These are phyloP conservation scores for Epirrita christyi DNA, from an alignment of 2,888 invertebrate genomes.

Conservation along the genomic window DNA sequence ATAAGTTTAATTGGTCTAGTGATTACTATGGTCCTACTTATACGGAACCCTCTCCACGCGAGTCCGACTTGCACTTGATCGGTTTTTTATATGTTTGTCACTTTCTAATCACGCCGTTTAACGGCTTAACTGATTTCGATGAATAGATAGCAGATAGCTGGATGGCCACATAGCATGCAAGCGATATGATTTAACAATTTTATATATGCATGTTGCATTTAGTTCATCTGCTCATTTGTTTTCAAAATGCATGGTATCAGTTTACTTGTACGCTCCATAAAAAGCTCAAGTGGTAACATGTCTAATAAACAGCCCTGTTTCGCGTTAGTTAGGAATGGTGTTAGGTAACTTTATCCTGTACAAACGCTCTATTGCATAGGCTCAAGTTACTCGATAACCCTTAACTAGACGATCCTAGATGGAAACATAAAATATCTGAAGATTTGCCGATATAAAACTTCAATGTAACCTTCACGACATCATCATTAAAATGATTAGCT, in stretches of 20 bases:
- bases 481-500: conserved; percentile 55
- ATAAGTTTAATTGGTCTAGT: no score
- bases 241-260: conserved; percentile 12
- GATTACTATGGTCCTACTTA: no score
- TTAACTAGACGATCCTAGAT: not conserved
- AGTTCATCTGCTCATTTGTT: not conserved
- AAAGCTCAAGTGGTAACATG: conserved; percentile 12
- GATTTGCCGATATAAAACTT: conserved; percentile 27
- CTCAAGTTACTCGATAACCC: conserved; percentile 1
- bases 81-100: no score
- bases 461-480: conserved; percentile 43
- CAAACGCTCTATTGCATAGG: conserved; percentile 1
- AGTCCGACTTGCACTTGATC: no score
- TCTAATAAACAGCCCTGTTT: conserved; percentile 20
- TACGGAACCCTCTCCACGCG: no score
- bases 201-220: not conserved
- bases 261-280: conserved; percentile 14
- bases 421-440: not conserved
- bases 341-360: conserved; percentile 9
- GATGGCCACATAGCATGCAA: no score
- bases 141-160: no score
- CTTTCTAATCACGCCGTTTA: no score
- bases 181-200: no score
- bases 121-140: no score
- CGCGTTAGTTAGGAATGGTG: conserved; percentile 2